Evolutionary conservation across 2,888 invertebrate species (phyloP).

Genomic region (Pegoplata infirma): DNA sequence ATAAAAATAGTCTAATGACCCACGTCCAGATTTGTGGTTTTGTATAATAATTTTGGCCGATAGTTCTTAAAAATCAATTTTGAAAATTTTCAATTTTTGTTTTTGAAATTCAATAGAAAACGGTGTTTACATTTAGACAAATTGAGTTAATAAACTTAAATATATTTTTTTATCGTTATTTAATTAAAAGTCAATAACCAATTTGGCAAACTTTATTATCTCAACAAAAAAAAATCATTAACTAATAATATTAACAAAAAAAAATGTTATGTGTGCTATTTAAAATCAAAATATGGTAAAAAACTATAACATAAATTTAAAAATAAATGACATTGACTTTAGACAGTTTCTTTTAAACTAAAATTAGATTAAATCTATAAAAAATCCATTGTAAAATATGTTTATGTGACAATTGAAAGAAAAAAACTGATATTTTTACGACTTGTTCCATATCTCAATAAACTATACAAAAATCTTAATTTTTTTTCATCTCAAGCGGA

Average conservation of each 20-base stretch:
- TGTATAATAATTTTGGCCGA: too few relatives aligned
- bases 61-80: too few relatives aligned
- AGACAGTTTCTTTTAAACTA: not conserved
- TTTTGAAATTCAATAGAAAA: not conserved
- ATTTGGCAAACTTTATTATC: conserved; percentile 13
- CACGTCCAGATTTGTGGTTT: too few relatives aligned
- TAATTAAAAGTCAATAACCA: conserved; percentile 25
- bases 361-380: not conserved
- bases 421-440: too few relatives aligned
- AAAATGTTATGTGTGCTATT: too few relatives aligned
- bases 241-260: not conserved
- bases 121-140: not conserved
- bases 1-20: too few relatives aligned
- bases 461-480: not conserved
- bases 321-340: conserved; percentile 27
- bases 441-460: not conserved
- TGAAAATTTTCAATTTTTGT: not conserved
- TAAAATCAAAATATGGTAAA: not conserved
- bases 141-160: not conserved
- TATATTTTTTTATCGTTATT: not conserved
- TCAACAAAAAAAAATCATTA: not conserved
- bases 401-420: conserved; percentile 30
- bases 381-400: conserved; percentile 11
- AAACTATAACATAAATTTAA: conserved; percentile 15
- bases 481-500: conserved; percentile 19